These are phyloP conservation scores for Sebastes flavidus DNA, from an alignment of 2,797 vertebrate species.

Conservation along the genomic window DNA sequence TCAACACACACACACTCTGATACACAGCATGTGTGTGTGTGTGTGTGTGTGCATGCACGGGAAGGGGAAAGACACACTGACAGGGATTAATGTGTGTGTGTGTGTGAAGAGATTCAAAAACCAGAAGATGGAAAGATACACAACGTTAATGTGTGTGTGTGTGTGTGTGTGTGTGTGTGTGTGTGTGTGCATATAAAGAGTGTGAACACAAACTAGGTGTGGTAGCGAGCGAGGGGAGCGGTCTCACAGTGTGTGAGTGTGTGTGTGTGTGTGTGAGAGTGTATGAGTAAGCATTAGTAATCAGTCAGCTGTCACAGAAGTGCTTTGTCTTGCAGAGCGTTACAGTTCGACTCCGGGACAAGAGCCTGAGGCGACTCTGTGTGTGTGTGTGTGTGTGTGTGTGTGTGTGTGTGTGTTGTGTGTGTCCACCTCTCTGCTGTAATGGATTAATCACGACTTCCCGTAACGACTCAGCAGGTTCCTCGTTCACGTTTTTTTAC, in stretches of 20 bases:
- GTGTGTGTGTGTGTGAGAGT: constrained; percentile 13
- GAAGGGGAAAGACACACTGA: not conserved
- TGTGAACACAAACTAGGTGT: constrained; percentile 51
- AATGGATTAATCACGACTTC: constrained; percentile 50
- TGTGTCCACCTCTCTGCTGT: constrained; percentile 24
- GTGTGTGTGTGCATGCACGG: not conserved
- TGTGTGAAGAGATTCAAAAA: constrained; percentile 4
- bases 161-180: too few species aligned
- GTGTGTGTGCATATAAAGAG: not conserved
- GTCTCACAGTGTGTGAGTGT: not conserved
- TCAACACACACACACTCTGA: not conserved
- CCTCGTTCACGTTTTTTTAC: constrained; percentile 29
- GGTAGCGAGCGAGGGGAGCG: constrained; percentile 14
- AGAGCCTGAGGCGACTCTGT: constrained; percentile 45
- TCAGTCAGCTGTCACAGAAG: constrained; percentile 68
- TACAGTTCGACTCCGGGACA: constrained; percentile 60
- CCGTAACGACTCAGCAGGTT: constrained; percentile 51
- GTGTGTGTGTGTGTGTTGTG: constrained; percentile 17
- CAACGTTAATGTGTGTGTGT: not conserved
- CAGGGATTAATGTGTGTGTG: constrained; percentile 3
- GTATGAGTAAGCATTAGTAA: constrained; percentile 74
- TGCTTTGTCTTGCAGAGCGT: constrained; percentile 66
- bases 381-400: constrained; percentile 18
- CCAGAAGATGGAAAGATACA: constrained; percentile 11
- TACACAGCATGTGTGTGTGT: not conserved